phyloP scores from a whole-genome alignment of 2,888 invertebrate genomes.

The Congeria kusceri region DNA sequence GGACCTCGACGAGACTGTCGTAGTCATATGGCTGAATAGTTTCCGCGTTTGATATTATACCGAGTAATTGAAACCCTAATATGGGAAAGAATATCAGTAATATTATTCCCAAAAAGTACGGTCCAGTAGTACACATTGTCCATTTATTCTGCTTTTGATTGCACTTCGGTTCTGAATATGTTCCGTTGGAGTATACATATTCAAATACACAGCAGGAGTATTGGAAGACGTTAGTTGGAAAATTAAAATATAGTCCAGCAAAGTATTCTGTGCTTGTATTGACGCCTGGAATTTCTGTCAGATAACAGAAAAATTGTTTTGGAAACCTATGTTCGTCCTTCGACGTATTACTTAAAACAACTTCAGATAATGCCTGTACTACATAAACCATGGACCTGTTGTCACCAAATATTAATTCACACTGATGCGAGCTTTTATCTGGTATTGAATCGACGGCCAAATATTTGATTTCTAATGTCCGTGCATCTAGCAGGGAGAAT shows the following conservation, averaged over 20 bases:
- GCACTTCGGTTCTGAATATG: neutral
- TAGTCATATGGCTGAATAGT: neutral
- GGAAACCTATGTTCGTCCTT: constrained; percentile 21
- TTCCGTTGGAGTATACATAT: constrained; percentile 14
- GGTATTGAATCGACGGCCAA: neutral
- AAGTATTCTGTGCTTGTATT: no score
- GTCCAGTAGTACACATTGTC: constrained; percentile 28
- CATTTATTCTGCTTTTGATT: constrained; percentile 21
- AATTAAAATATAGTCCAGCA: constrained; percentile 32
- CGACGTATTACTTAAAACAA: constrained; percentile 9
- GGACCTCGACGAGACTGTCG: neutral
- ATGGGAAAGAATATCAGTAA: constrained; percentile 46
- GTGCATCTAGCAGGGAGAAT: constrained; percentile 48
- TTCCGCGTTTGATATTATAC: constrained; percentile 23
- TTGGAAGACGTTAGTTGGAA: constrained; percentile 31
- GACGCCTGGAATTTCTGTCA: constrained; percentile 16
- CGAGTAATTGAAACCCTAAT: constrained; percentile 12
- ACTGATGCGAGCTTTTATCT: neutral
- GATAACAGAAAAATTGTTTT: constrained; percentile 40
- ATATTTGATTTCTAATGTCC: constrained; percentile 25
- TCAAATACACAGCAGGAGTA: constrained; percentile 37
- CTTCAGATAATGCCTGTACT: constrained; percentile 13
- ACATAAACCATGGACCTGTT: constrained; percentile 24
- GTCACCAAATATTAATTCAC: constrained; percentile 31
- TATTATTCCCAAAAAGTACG: constrained; percentile 34